Evolutionary conservation across 2,888 invertebrate genomes (phyloP), one percentile per base, ranked within the genome.

Genomic region (Chrysomela aeneicollis): DNA sequence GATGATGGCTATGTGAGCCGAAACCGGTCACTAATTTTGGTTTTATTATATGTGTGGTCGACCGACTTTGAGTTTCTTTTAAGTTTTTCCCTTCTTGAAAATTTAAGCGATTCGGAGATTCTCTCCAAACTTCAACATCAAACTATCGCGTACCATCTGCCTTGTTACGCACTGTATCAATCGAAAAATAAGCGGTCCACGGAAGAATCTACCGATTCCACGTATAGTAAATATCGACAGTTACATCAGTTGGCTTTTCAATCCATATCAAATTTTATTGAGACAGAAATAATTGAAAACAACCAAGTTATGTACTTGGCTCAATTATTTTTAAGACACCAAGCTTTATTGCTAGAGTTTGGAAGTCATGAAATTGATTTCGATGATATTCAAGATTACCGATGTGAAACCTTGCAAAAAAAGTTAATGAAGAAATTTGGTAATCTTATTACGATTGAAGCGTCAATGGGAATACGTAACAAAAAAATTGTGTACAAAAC

Each of bases 311-410:
- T 64, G 60, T 64, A 61, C 30, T 58, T 61, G 30, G 55, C 53
- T 46, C 50, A 69, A 61, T 37, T 69, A 61, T 67, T 69, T 63
- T 19, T 8, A 61, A 67, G 63, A 67, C 64, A 69, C 55, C 62
- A 65, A 49, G 69, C 67, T 71, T 67, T 73, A 59, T 61, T 76
- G 46, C 71, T 73, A 51, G 74, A 75, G 67, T 76, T 74, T 64
- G 71, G 70, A 52, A 65, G 71, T 46, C 18, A 55, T 68, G 61
- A 68, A 71, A 69, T 69, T 42, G 67, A 74, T 62, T 60, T 69
- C 35, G 68, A 69, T 69, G 61, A 68, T 61, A 62, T 75, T 21
- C 12, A 67, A 61, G 66, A 74, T 68, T 76, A 75, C 35, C 74
- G 74, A 64, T 8, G 60, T 65, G 73, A 76, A 72, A 70, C 53